A percentile compares a stretch with the other conserved stretches of the same genome.
phyloP scores from a whole-genome alignment of 64 coral and sea anemone species.

The Catalaphyllia jardinei region DNA sequence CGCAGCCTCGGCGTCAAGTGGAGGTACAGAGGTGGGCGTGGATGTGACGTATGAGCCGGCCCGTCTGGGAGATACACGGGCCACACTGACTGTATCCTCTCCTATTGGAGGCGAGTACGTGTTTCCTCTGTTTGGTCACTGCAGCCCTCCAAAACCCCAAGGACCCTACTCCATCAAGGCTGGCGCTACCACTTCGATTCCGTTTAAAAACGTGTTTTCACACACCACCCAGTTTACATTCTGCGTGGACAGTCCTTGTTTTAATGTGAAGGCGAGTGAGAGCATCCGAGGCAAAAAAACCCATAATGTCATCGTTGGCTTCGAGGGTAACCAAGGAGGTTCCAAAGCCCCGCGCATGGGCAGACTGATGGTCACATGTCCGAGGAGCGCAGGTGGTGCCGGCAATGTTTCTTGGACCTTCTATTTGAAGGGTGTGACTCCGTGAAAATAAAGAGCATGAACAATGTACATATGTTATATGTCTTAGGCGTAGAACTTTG shows the following conservation, averaged over 20 bases:
- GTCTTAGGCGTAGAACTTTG: background rate
- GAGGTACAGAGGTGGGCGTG: conserved; percentile 92
- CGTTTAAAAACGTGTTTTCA: conserved; percentile 97
- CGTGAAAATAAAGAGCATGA: conserved; percentile 7
- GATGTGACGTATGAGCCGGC: conserved; percentile 93
- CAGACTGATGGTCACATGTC: conserved; percentile 82
- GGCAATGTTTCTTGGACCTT: conserved; percentile 89
- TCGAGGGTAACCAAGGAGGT: conserved; percentile 86
- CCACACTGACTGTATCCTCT: conserved; percentile 68
- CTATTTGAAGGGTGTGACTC: conserved; percentile 89
- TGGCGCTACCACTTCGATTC: conserved; percentile 80
- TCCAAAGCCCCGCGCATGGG: conserved; percentile 96
- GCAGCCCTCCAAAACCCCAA: conserved; percentile 91
- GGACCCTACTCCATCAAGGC: conserved; percentile 95
- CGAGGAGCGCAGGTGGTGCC: conserved; percentile 77
- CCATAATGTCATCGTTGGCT: conserved; percentile 90
- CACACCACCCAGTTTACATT: conserved; percentile 90
- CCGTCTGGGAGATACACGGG: conserved; percentile 85
- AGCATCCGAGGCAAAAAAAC: conserved; percentile 87
- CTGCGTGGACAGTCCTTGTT: conserved; percentile 86
- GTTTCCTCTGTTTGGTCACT: conserved; percentile 96
- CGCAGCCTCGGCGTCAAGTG: conserved; percentile 96
- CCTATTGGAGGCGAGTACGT: conserved; percentile 88
- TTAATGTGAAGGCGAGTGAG: conserved; percentile 91
- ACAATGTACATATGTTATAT: background rate